Evolutionary conservation across 1,140 invertebrate genomes (phyloP), one percentile per base, ranked within the genome.

Genomic region (Elysia chlorotica): DNA sequence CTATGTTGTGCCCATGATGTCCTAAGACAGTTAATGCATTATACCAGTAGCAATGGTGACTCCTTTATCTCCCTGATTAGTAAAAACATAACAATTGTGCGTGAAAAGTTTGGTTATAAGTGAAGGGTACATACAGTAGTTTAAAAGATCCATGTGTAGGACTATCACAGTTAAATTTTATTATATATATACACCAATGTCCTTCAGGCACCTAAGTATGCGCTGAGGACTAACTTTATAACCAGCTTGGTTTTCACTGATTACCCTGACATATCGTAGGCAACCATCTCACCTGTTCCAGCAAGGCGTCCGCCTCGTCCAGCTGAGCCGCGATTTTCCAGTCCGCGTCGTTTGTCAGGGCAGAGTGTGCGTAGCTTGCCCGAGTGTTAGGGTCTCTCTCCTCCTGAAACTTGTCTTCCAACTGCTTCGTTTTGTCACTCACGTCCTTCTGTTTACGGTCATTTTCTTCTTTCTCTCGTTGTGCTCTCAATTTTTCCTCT

Each of bases 311-410:
- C 19, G 78, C 81, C 37, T 75, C 67, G 69, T 83, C 81, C 2
- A 83, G 67, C 31, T 74, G 25, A 3, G 76, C 53, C 36, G 73
- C 74, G 25, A 81, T 78, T 31, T 69, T 62, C 59, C 65, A 76
- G 69, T 83, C 81, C 17, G 31, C 75, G 31, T 71, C 59, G 53
- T 76, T 83, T 17, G 82, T 80, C 14, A 82, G 78, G 30, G 65
- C 36, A 1, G 63, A 35, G 33, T 79, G 76, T 0, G 65, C 53
- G 68, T 82, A 81, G 31, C 23, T 30, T 31, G 56, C 71, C 65
- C 71, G 25, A 23, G 54, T 36, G 57, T 66, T 33, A 33, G 36
- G 2, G 3, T 19, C 25, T 36, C 57, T 62, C 21, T 71, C 65
- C 19, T 73, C 67, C 31, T 70, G 33, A 4, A 48, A 48, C 70